Conservation (phyloP, 2,888 invertebrate species). For the Aplocera efformata region DNA sequence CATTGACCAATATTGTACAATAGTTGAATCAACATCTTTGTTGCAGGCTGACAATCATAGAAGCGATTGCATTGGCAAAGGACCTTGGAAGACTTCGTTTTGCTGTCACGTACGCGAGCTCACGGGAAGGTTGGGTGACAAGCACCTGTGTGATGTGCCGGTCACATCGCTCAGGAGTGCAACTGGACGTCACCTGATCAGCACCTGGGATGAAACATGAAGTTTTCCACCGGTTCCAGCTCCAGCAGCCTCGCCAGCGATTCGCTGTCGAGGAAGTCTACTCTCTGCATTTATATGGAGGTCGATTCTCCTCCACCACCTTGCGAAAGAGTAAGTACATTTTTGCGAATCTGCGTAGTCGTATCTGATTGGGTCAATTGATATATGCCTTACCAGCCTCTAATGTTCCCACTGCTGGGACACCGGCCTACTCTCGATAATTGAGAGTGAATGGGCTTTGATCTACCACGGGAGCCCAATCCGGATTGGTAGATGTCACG, state of each 20-base stretch:
- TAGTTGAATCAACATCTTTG: conserved; percentile 34
- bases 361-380: too few relatives aligned
- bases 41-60: conserved; percentile 60
- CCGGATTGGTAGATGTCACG: too few relatives aligned
- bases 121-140: conserved; percentile 31
- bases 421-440: too few relatives aligned
- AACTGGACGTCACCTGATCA: conserved; percentile 68
- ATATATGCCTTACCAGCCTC: too few relatives aligned
- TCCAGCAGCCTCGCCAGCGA: conserved; percentile 84
- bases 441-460: too few relatives aligned
- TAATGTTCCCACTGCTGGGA: too few relatives aligned
- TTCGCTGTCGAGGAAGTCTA: conserved; percentile 83
- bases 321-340: conserved; percentile 78
- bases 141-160: conserved; percentile 71
- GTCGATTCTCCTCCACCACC: conserved; percentile 65
- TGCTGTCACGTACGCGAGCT: conserved; percentile 31
- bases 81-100: conserved; percentile 37
- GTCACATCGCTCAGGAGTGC: conserved; percentile 64
- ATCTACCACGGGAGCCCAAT: too few relatives aligned
- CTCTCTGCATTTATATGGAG: conserved; percentile 83
- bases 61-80: conserved; percentile 39
- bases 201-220: conserved; percentile 66
- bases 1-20: conserved; percentile 27
- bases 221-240: conserved; percentile 83
- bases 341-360: too few relatives aligned